Evolutionary conservation across 2,797 vertebrate species (phyloP), one percentile per base, ranked within the genome.

Genomic region (Darevskia nairensis): DNA sequence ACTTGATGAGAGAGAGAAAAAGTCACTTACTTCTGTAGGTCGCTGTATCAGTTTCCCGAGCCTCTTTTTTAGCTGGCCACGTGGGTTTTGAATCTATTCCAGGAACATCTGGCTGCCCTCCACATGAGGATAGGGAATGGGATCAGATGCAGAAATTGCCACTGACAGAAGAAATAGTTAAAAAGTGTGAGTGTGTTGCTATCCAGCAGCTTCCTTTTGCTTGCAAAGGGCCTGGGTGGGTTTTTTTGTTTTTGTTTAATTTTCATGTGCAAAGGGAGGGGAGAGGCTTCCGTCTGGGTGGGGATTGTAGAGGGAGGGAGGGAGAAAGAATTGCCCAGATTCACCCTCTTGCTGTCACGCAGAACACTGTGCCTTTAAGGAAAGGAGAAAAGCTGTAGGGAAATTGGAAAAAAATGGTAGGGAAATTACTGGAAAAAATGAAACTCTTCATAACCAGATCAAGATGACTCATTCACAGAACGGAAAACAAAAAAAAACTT

Each of bases 371-470:
- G 88, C 91, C 88, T 94, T 94, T 89, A 93, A 95, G 86, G 32
- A 29, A 35, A 19, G 32, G 5, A 74, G 21, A 69, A 17, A 32
- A 84, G 74, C 1, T 2, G 25, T 74, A 88, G 84, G 69, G 82
- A 86, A 89, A 84, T 91, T 93, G 95, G 91, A 74, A 74, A 69
- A 17, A 32, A 84, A 77, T 1, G 3, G 25, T 74, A 88, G 84
- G 64, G 82, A 86, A 88, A 84, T 91, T 87, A 92, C 39, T 93
- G 95, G 91, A 94, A 94, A 95, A 94, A 89, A 25, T 86, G 72
- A 75, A 89, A 69, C 69, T 74, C 82, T 86, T 66, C 21, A 69
- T 78, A 82, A 59, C 5, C 71, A 0, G 19, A 82, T 0, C 0
- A 32, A 19, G 84, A 81, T 92, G 88, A 91, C 92, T 90, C 80